A percentile compares a stretch with the other conserved stretches of the same genome.
Evolutionary conservation across 2,113 vertebrate genomes (phyloP).

Genomic region (Sardina pilchardus): DNA sequence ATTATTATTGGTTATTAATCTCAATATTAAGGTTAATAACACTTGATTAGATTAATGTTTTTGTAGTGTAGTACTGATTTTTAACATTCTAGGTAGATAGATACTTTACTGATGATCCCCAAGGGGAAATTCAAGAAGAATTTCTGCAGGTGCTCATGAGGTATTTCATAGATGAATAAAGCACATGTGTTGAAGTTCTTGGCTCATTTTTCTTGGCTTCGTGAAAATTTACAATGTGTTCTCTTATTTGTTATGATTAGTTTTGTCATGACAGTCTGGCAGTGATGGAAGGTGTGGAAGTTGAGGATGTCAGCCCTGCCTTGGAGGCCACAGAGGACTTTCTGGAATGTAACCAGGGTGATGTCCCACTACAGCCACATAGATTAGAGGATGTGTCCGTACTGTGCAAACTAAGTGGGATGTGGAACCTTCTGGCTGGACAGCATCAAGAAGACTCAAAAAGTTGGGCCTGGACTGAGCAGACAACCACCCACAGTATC

Average conservation of each 20-base stretch:
- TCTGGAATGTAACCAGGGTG: slow-evolving; percentile 77
- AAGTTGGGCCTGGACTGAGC: slow-evolving; percentile 79
- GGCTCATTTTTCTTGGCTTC: background rate
- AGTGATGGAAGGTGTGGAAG: slow-evolving; percentile 88
- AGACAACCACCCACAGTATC: slow-evolving; percentile 76
- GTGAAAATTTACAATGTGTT: background rate
- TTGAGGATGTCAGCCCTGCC: slow-evolving; percentile 94
- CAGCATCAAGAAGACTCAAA: slow-evolving; percentile 77
- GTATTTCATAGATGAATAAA: too few relatives aligned
- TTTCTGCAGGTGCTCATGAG: too few relatives aligned
- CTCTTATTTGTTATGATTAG: background rate
- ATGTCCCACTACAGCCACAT: slow-evolving; percentile 53
- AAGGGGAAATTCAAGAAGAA: too few relatives aligned
- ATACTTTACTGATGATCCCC: too few relatives aligned
- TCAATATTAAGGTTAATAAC: too few relatives aligned
- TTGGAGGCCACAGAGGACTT: slow-evolving; percentile 95
- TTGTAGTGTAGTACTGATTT: too few relatives aligned
- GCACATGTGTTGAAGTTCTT: too few relatives aligned
- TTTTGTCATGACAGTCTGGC: slow-evolving; percentile 22
- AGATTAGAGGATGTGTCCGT: slow-evolving; percentile 78
- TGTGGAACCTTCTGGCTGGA: slow-evolving; percentile 84
- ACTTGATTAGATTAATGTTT: too few relatives aligned
- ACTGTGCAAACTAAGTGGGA: slow-evolving; percentile 69
- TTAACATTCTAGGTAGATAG: too few relatives aligned
- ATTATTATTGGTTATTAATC: too few relatives aligned